Base-by-base conservation (phyloP, 2,888 invertebrate genomes). In the Seladonia tumulorum region DNA sequence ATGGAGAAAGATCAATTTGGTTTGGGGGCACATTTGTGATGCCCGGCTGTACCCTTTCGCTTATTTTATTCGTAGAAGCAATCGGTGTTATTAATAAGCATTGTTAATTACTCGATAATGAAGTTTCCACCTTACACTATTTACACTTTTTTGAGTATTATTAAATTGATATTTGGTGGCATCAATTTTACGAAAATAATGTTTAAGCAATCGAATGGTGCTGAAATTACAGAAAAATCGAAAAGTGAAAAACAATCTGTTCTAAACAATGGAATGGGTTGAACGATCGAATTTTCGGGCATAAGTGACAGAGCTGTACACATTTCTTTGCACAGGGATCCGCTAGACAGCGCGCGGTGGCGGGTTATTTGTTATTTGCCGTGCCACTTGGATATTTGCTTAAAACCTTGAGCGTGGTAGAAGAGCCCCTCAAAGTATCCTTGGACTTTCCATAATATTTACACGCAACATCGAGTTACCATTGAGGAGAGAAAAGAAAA, bases 381-480 rank as follows among this genome's bases (percentile, higher is more conserved):
- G 42, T 88, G 85, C 86, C 87, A 91, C 91, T 92, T 86, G 85
- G 81, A 86, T 90, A 87, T 91, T 90, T 90, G 87, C 88, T 90
- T 89, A 89, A 89, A 90, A 84, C 88, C 89, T 91, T 82, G 85
- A 91, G 88, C 89, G 80, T 73, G 72, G 72, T 71, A 81, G 88
- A 87, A 87, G 90, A 74, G 78, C 5, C 86, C 86, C 87, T 89
- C 89, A 72, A 88, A 88, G 90, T 88, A 90, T 90, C 85, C 92
- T 92, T 91, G 90, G 88, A 83, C 90, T 86, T 86, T 85, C 87
- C 88, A 92, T 89, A 91, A 93, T 93, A 93, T 93, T 93, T 92
- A 90, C 93, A 85, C 89, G 87, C 89, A 91, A 91, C 90, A 92
- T 82, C 82, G 88, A 83, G 90, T 89, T 88, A 87, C 86, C 81